phyloP scores from a whole-genome alignment of 1,140 invertebrate species.

The Capitella teleta region DNA sequence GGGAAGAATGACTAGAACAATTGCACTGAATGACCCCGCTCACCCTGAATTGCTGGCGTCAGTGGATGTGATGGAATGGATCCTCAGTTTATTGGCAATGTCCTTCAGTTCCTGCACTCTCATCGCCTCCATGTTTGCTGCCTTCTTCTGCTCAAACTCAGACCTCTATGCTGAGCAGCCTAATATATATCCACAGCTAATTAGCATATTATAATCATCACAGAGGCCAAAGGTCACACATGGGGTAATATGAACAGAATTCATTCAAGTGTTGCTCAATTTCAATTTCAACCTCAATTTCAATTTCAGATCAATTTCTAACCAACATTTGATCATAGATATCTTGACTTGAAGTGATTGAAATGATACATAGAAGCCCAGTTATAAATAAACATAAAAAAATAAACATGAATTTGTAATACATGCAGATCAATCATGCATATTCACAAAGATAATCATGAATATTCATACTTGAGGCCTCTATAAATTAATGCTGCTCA shows the following conservation, averaged over 20 bases:
- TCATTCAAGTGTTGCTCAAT: neutral
- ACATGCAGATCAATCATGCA: too few relatives aligned
- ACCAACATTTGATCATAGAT: too few relatives aligned
- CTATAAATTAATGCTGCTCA: too few relatives aligned
- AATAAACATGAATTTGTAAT: too few relatives aligned
- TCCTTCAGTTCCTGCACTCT: slow-evolving; percentile 63
- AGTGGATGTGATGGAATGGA: slow-evolving; percentile 79
- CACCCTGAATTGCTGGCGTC: slow-evolving; percentile 89
- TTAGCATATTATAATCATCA: neutral
- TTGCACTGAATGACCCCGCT: slow-evolving; percentile 18
- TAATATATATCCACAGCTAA: neutral
- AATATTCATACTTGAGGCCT: too few relatives aligned
- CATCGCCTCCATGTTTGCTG: slow-evolving; percentile 24
- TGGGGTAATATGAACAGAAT: neutral
- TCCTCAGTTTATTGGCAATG: slow-evolving; percentile 82
- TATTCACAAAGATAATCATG: too few relatives aligned
- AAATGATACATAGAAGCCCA: too few relatives aligned
- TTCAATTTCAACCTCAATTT: too few relatives aligned
- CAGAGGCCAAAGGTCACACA: neutral
- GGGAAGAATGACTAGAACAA: neutral
- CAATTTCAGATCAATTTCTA: too few relatives aligned
- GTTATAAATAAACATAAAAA: too few relatives aligned
- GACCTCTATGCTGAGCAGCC: neutral
- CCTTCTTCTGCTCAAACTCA: too few relatives aligned
- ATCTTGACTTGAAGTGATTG: too few relatives aligned